Percentiles rank a stretch among this genome's conserved stretches.
These are phyloP conservation scores for Synchiropus splendidus DNA, from an alignment of 2,113 vertebrate species.

Conservation along the genomic window DNA sequence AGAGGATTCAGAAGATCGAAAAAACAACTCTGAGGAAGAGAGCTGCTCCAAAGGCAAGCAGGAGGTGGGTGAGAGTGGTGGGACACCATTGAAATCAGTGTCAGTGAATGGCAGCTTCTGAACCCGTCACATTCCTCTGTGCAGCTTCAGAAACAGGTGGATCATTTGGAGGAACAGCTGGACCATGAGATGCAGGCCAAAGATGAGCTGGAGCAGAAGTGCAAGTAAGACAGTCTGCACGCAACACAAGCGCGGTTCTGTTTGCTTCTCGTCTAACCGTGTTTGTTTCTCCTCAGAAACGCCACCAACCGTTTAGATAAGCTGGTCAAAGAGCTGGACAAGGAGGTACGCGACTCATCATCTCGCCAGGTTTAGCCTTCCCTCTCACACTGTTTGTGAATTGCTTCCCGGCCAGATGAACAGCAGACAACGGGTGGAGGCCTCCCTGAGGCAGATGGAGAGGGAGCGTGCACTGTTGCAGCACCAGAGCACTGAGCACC, in stretches of 20 bases:
- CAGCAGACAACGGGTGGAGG: slow-evolving; percentile 80
- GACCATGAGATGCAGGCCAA: slow-evolving; percentile 85
- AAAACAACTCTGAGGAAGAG: slow-evolving; percentile 44
- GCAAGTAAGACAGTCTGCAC: slow-evolving; percentile 65
- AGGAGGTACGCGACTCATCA: slow-evolving; percentile 72
- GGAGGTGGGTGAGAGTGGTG: slow-evolving; percentile 39
- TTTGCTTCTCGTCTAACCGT: slow-evolving; percentile 1
- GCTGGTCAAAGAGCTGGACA: slow-evolving; percentile 84
- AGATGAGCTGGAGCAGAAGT: slow-evolving; percentile 88
- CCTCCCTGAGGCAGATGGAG: slow-evolving; percentile 82
- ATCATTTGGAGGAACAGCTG: slow-evolving; percentile 80
- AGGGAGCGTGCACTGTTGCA: slow-evolving; percentile 88
- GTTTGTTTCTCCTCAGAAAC: slow-evolving; percentile 64
- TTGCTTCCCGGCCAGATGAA: slow-evolving; percentile 71
- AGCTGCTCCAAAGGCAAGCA: slow-evolving; percentile 25
- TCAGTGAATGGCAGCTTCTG: no score
- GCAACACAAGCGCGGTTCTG: not conserved
- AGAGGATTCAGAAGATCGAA: slow-evolving; percentile 23
- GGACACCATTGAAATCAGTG: no score
- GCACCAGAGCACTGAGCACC: slow-evolving; percentile 84
- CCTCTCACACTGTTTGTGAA: not conserved
- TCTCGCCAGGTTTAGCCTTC: slow-evolving; percentile 2
- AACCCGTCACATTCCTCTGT: not conserved
- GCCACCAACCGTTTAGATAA: slow-evolving; percentile 84
- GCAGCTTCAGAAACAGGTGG: slow-evolving; percentile 81